Evolutionary conservation across 2,113 vertebrate species (phyloP).

Genomic region (Candoia aspera): DNA sequence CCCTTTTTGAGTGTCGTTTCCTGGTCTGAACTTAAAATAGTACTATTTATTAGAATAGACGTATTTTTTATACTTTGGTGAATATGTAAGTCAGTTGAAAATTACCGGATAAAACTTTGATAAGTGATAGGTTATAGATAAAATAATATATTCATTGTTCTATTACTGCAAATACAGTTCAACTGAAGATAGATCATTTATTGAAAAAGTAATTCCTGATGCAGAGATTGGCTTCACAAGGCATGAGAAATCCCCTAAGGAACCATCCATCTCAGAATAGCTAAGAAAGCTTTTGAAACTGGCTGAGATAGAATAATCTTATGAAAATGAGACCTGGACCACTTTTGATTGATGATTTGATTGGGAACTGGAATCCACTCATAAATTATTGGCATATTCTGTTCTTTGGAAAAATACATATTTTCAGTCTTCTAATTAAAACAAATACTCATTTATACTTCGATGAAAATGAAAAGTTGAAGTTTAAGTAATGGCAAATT

Average conservation of each 20-base stretch:
- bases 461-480: conserved; percentile 10
- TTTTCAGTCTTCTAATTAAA: conserved; percentile 1
- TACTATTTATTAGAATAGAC: not conserved
- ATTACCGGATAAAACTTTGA: conserved; percentile 14
- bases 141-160: conserved; percentile 15
- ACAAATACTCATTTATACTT: conserved; percentile 1
- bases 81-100: not conserved
- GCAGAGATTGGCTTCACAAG: conserved; percentile 8
- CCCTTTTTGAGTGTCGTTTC: not conserved
- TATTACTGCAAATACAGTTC: conserved; percentile 9
- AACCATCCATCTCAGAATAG: conserved; percentile 1
- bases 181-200: conserved; percentile 21
- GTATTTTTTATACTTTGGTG: not conserved
- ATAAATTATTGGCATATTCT: conserved; percentile 21
- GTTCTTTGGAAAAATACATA: conserved; percentile 17
- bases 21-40: not conserved
- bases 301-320: conserved; percentile 28
- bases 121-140: conserved; percentile 9
- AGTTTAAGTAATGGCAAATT: conserved; percentile 1
- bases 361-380: conserved; percentile 19
- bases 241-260: conserved; percentile 16
- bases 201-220: conserved; percentile 30
- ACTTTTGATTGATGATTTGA: conserved; percentile 19
- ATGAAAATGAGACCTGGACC: conserved; percentile 8
- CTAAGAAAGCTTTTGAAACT: conserved; percentile 18